Base-by-base conservation (phyloP, 2,113 vertebrate species). In the Anthoscopus minutus region DNA sequence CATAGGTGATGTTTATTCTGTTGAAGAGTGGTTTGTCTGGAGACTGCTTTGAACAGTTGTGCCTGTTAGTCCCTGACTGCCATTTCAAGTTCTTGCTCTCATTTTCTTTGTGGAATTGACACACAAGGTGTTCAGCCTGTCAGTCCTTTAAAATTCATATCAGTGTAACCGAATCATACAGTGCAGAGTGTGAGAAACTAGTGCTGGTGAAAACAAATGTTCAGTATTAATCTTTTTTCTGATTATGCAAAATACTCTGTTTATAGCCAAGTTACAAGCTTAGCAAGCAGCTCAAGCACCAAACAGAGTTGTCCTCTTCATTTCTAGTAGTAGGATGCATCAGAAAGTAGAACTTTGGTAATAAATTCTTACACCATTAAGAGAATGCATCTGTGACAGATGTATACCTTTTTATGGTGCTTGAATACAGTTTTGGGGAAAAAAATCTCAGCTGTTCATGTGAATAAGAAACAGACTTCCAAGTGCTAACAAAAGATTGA, bases 1-100 rank as follows among this genome's bases (percentile, higher is more conserved):
- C 57, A 50, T 87, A 66, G 81, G 20, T 91, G 54, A n/a, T 88
- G 54, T 81, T 87, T 88, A 28, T 88, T 84, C 66, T 69, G 3
- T 35, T 54, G 72, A 56, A 47, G 70, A 74, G 37, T 37, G 33
- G 50, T 50, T 92, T 96, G 67, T 77, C 57, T 88, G 81, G 51
- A 50, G 80, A 65, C 84, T 86, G 81, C 86, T 89, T 86, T 66
- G 92, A 86, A 95, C 48, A 65, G 88, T 89, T 93, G 37, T 37
- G 60, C 82, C 90, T 91, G 88, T 86, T 86, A 42, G 81, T 92
- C 83, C 76, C 81, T 60, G 50, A 33, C 31, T 95, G 81, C 77
- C n/a, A 53, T 78, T 91, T 84, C 42, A 87, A 86, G 38, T 40
- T 62, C 3, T 81, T 51, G 31, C 51, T 81, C 66, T 51, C 6